Conservation (phyloP, 2,797 vertebrate species). For the Chrosomus eos region DNA sequence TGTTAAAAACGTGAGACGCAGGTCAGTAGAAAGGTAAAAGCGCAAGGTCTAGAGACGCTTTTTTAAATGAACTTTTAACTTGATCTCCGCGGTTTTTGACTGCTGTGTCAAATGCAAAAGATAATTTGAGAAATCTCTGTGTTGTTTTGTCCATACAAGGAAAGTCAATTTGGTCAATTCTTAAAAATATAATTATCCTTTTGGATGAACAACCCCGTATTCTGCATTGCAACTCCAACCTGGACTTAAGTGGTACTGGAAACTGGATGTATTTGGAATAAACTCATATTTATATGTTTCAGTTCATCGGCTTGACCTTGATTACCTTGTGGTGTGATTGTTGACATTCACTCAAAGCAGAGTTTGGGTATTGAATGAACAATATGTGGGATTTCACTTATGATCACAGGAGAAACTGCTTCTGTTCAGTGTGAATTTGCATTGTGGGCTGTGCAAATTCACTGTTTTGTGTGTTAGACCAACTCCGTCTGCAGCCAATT, state of each 20-base stretch:
- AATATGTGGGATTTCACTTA: not conserved
- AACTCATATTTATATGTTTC: not conserved
- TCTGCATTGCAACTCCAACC: conserved; percentile 21
- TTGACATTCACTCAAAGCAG: not conserved
- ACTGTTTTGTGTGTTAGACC: conserved; percentile 39
- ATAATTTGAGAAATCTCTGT: not conserved
- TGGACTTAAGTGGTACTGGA: conserved; percentile 6
- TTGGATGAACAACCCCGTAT: not conserved
- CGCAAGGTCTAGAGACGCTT: not conserved
- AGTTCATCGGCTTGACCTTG: not conserved
- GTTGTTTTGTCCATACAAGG: not conserved
- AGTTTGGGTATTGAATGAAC: not conserved
- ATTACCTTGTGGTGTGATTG: not conserved
- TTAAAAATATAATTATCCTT: not conserved
- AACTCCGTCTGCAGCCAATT: conserved; percentile 66
- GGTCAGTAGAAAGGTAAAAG: not conserved
- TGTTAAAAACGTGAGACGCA: not conserved
- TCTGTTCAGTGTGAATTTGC: not conserved
- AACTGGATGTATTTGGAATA: not conserved
- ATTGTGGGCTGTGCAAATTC: conserved; percentile 1
- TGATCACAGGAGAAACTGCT: not conserved
- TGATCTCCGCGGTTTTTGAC: not conserved
- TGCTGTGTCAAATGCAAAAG: not conserved
- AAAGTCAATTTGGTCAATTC: not conserved
- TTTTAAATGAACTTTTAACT: not conserved